These are phyloP conservation scores for Acanthosepion esculentum DNA, from an alignment of 2,888 invertebrate species.

Conservation along the genomic window DNA sequence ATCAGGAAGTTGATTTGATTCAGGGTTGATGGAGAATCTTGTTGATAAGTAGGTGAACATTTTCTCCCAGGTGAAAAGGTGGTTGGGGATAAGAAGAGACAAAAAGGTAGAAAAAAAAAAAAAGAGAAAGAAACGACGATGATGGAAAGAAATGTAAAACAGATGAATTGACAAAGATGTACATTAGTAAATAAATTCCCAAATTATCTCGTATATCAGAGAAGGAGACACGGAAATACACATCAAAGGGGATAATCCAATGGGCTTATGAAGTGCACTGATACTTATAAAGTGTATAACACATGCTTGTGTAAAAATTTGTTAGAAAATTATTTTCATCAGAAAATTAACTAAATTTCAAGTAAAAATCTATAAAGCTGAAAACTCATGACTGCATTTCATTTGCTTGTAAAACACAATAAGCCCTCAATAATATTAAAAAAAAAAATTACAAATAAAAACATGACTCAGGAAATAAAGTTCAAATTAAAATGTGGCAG, in stretches of 20 bases:
- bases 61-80: background rate
- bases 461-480: too few species aligned
- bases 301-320: background rate
- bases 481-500: too few species aligned
- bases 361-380: too few species aligned
- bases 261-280: background rate
- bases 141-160: background rate
- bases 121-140: background rate
- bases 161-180: background rate
- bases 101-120: background rate
- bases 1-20: slow-evolving; percentile 33
- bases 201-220: background rate
- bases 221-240: background rate
- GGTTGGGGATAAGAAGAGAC: too few species aligned
- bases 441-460: too few species aligned
- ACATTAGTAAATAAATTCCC: background rate
- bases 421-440: too few species aligned
- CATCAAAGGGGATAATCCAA: too few species aligned
- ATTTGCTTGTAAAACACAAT: too few species aligned
- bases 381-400: too few species aligned
- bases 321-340: background rate
- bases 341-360: background rate
- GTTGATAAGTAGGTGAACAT: background rate
- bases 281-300: background rate
- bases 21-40: background rate